Percentiles rank a stretch among this genome's conserved stretches.
Conservation (phyloP, 2,113 vertebrate genomes). For the Paracanthobrama guichenoti region DNA sequence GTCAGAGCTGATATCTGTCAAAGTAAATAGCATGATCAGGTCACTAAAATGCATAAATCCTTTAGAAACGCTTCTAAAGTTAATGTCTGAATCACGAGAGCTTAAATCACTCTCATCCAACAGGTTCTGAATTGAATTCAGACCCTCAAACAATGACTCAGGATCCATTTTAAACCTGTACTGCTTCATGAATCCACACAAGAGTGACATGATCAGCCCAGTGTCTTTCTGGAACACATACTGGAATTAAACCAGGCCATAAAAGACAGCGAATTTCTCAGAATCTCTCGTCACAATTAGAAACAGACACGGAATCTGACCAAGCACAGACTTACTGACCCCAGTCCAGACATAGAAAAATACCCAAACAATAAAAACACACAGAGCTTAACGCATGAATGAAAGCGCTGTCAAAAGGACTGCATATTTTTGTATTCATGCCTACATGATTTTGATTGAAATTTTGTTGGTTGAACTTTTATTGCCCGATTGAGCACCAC, state of each 20-base stretch:
- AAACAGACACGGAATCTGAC: conserved; percentile 33
- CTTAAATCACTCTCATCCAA: conserved; percentile 3
- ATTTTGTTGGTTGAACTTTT: neutral
- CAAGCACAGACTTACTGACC: conserved; percentile 16
- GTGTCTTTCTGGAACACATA: neutral
- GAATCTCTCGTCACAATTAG: conserved; percentile 23
- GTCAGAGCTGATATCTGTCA: conserved; percentile 8
- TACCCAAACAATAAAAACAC: neutral
- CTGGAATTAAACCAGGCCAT: conserved; percentile 25
- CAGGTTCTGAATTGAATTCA: neutral
- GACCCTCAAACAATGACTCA: neutral
- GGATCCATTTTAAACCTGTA: neutral
- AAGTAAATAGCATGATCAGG: neutral
- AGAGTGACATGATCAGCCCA: conserved; percentile 7
- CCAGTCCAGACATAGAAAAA: conserved; percentile 10
- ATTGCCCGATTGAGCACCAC: neutral
- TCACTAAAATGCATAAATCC: neutral
- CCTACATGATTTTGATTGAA: neutral
- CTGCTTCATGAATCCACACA: neutral
- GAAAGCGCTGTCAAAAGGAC: neutral
- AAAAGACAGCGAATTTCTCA: conserved; percentile 23
- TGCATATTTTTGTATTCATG: neutral
- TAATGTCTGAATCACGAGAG: neutral
- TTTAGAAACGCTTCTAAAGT: neutral
- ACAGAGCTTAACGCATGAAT: neutral